Evolutionary conservation across 2,797 vertebrate genomes (phyloP).

Genomic region (Semaprochilodus insignis): DNA sequence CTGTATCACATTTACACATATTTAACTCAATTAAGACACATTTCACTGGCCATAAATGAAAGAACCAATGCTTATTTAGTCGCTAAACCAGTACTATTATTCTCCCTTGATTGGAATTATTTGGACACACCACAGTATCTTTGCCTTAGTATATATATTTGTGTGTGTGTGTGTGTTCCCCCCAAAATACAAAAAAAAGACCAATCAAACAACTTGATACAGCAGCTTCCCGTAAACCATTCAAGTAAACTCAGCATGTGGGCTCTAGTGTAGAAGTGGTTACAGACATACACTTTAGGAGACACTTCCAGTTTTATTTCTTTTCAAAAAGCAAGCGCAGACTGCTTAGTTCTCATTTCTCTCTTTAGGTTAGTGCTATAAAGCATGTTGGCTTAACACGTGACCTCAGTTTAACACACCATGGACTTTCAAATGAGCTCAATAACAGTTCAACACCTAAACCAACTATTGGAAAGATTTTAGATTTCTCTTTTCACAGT

Average conservation of each 20-base stretch:
- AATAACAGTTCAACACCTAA: background rate
- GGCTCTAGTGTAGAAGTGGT: conserved; percentile 11
- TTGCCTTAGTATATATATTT: no score
- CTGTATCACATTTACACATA: background rate
- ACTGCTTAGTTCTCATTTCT: conserved; percentile 29
- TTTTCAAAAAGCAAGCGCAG: conserved; percentile 16
- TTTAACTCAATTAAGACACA: background rate
- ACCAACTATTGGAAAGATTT: background rate
- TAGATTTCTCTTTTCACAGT: background rate
- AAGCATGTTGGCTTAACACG: background rate
- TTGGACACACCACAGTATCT: no score
- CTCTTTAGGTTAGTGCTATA: background rate
- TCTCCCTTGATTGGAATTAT: no score
- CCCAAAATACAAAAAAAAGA: no score
- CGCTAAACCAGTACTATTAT: background rate
- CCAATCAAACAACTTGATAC: background rate
- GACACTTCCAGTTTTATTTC: conserved; percentile 34
- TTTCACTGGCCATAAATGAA: background rate
- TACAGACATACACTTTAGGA: background rate
- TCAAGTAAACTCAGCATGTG: conserved; percentile 15
- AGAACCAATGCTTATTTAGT: background rate
- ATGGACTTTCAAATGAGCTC: background rate
- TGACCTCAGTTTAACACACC: background rate
- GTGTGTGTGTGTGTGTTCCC: background rate
- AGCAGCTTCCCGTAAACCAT: background rate